Percentiles rank a stretch among this genome's conserved stretches.
Conservation (phyloP, 2,113 vertebrate genomes). For the Nothobranchius furzeri region DNA sequence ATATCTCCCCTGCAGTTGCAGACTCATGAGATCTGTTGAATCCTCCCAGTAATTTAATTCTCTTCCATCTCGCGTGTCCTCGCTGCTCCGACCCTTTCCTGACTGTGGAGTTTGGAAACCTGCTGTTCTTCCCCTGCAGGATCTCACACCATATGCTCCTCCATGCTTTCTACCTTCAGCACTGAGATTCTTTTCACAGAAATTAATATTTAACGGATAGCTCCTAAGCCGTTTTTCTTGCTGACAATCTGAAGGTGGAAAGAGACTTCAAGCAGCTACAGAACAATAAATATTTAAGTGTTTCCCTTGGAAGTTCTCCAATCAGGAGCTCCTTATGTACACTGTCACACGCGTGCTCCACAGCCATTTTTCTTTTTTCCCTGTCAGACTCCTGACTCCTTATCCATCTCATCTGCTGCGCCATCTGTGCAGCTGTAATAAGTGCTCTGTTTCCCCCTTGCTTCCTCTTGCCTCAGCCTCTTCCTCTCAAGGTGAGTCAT, state of each 20-base stretch:
- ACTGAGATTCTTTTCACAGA: slow-evolving; percentile 20
- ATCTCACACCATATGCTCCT: slow-evolving; percentile 46
- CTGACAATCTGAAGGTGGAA: slow-evolving; percentile 46
- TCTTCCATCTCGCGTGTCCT: slow-evolving; percentile 25
- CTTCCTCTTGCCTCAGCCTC: slow-evolving; percentile 22
- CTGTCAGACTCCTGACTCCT: slow-evolving; percentile 30
- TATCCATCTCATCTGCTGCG: slow-evolving; percentile 66
- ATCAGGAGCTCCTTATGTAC: slow-evolving; percentile 53
- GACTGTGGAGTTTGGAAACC: slow-evolving; percentile 21
- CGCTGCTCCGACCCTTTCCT: slow-evolving; percentile 17
- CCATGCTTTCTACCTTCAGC: slow-evolving; percentile 19
- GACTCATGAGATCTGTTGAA: slow-evolving; percentile 52
- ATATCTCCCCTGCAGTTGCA: slow-evolving; percentile 50
- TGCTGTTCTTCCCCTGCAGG: slow-evolving; percentile 31
- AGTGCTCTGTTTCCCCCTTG: slow-evolving; percentile 41
- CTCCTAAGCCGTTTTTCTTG: slow-evolving; percentile 50
- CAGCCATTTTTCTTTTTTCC: slow-evolving; percentile 36
- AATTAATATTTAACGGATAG: slow-evolving; percentile 67
- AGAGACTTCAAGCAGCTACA: slow-evolving; percentile 52
- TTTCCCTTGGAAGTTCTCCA: slow-evolving; percentile 60
- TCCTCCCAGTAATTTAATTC: slow-evolving; percentile 54
- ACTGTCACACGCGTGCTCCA: slow-evolving; percentile 48
- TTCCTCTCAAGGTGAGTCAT: slow-evolving; percentile 34
- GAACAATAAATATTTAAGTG: slow-evolving; percentile 70
- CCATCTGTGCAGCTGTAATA: slow-evolving; percentile 76